phyloP scores from a whole-genome alignment of 2,113 vertebrate species.

The Lanius ludovicianus region DNA sequence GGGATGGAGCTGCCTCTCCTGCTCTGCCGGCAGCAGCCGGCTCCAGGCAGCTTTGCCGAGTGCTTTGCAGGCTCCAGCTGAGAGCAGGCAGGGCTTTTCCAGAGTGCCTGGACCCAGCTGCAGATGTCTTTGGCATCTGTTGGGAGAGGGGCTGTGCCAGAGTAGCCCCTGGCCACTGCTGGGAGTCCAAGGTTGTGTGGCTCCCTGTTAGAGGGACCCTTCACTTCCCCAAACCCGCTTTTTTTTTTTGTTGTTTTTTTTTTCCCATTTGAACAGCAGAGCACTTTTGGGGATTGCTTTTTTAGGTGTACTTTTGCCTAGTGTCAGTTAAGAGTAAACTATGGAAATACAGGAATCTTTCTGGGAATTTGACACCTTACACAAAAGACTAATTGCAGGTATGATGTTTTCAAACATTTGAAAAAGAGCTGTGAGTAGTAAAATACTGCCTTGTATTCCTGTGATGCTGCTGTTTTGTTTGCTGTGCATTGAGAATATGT shows the following conservation, averaged over 20 bases:
- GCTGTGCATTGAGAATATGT: neutral
- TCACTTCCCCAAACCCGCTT: accelerated
- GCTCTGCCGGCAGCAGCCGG: neutral
- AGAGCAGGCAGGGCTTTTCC: neutral
- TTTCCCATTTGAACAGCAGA: neutral
- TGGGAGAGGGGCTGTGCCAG: accelerated
- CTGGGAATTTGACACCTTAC: neutral
- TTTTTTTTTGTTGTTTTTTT: no score
- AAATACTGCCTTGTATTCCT: neutral
- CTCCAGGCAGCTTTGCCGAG: accelerated
- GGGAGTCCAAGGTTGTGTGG: accelerated
- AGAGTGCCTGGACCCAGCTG: accelerated
- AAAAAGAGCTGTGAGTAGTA: neutral
- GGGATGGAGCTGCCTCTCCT: neutral
- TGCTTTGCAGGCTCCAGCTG: neutral
- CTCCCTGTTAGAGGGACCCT: neutral
- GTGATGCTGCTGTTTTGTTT: neutral
- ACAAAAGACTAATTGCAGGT: neutral
- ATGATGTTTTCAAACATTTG: neutral
- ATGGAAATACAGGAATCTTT: neutral
- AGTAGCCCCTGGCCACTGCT: neutral
- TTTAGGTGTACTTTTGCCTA: neutral
- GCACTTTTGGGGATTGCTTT: neutral
- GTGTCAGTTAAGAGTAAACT: neutral
- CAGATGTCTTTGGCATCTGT: neutral